phyloP scores from a whole-genome alignment of 1,140 invertebrate species.

The Leptopilina clavipes region DNA sequence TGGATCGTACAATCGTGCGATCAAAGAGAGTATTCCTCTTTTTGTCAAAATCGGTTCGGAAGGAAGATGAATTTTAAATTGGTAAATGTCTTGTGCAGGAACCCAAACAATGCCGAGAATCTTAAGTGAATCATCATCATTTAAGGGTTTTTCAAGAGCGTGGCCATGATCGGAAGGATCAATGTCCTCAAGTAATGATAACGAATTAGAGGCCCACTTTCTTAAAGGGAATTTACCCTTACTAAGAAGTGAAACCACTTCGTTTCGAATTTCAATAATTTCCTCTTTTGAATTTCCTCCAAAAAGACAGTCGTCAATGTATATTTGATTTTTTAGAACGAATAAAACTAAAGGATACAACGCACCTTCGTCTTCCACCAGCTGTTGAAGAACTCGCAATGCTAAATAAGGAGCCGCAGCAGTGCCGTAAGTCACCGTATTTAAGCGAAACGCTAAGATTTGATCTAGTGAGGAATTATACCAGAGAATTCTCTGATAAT shows the following conservation, averaged over 20 bases:
- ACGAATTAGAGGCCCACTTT: constrained; percentile 1
- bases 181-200: constrained; percentile 2
- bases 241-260: not conserved
- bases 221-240: not conserved
- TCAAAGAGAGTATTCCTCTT: constrained; percentile 19
- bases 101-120: constrained; percentile 13
- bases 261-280: constrained; percentile 2
- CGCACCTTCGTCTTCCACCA: not conserved
- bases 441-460: not conserved
- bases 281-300: not conserved
- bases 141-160: constrained; percentile 4
- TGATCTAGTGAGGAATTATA: not conserved
- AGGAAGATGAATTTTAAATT: not conserved
- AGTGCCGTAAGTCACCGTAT: not conserved
- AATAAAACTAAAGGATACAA: not conserved
- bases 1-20: constrained; percentile 19
- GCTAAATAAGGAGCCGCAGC: not conserved
- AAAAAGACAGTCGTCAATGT: not conserved
- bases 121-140: constrained; percentile 4
- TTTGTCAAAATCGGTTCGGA: not conserved
- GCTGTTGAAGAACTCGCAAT: not conserved
- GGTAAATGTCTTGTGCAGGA: not conserved
- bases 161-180: constrained; percentile 9
- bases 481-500: not conserved
- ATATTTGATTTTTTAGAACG: not conserved